A percentile compares a stretch with the other conserved stretches of the same genome.
Conservation (phyloP, 2,797 vertebrate species). For the Thunnus albacares region DNA sequence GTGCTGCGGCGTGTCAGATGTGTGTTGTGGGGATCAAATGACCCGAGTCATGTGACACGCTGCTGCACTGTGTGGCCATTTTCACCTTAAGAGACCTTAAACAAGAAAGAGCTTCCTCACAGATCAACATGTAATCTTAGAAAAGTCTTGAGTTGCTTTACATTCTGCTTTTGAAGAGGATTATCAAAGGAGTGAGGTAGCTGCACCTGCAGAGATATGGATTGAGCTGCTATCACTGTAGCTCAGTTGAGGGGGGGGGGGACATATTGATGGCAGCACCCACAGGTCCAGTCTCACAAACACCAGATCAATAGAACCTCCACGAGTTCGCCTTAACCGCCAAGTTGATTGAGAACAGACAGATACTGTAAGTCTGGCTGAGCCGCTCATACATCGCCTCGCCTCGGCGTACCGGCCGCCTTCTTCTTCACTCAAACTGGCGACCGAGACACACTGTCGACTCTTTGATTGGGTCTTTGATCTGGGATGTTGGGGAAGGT, state of each 20-base stretch:
- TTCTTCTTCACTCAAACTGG: constrained; percentile 22
- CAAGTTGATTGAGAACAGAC: constrained; percentile 35
- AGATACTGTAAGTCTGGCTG: constrained; percentile 17
- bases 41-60: neutral
- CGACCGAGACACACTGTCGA: constrained; percentile 6
- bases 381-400: constrained; percentile 32
- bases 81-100: neutral
- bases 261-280: constrained; percentile 50
- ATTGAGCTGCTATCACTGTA: constrained; percentile 38
- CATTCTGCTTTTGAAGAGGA: constrained; percentile 16
- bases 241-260: constrained; percentile 6
- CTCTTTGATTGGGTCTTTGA: constrained; percentile 15
- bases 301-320: constrained; percentile 55
- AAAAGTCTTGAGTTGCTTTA: neutral
- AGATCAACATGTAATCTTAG: constrained; percentile 20
- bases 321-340: constrained; percentile 7
- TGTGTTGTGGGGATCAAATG: neutral
- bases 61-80: neutral
- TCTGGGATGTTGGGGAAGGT: neutral
- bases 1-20: no score
- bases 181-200: neutral
- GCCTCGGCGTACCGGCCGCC: constrained; percentile 10
- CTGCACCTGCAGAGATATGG: constrained; percentile 46
- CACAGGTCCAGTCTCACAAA: constrained; percentile 13
- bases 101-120: neutral